Conservation (phyloP, 2,888 invertebrate genomes). For the Lingula anatina region DNA sequence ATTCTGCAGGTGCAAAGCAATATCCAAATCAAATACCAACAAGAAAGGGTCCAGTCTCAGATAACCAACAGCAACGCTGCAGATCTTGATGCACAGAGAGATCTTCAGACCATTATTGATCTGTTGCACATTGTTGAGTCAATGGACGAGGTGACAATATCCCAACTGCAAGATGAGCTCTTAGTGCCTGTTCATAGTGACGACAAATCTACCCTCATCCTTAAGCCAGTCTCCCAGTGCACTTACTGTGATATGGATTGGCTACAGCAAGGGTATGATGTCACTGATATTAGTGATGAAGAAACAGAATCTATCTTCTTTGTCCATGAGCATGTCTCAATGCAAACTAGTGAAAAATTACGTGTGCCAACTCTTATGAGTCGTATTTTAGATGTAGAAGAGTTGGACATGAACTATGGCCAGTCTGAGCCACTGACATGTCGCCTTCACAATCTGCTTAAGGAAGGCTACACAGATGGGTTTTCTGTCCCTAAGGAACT, state of each 20-base stretch:
- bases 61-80: too few relatives aligned
- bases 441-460: slow-evolving; percentile 24
- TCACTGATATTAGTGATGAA: neutral
- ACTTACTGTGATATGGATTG: slow-evolving; percentile 25
- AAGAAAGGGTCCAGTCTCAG: too few relatives aligned
- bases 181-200: slow-evolving; percentile 7
- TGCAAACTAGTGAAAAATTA: slow-evolving; percentile 23
- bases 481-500: slow-evolving; percentile 36
- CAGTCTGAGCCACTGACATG: slow-evolving; percentile 32
- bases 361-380: slow-evolving; percentile 27
- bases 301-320: slow-evolving; percentile 10
- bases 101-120: too few relatives aligned
- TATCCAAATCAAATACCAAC: too few relatives aligned
- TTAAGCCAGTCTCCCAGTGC: slow-evolving; percentile 13
- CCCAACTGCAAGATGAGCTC: neutral
- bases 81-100: too few relatives aligned
- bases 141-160: too few relatives aligned
- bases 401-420: slow-evolving; percentile 22
- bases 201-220: slow-evolving; percentile 3
- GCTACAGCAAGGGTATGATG: slow-evolving; percentile 9
- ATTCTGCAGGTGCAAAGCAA: too few relatives aligned
- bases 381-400: slow-evolving; percentile 21
- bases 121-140: too few relatives aligned
- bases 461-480: slow-evolving; percentile 38
- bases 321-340: slow-evolving; percentile 23